Conservation (phyloP, 2,113 vertebrate genomes). For the Petroica traversi region DNA sequence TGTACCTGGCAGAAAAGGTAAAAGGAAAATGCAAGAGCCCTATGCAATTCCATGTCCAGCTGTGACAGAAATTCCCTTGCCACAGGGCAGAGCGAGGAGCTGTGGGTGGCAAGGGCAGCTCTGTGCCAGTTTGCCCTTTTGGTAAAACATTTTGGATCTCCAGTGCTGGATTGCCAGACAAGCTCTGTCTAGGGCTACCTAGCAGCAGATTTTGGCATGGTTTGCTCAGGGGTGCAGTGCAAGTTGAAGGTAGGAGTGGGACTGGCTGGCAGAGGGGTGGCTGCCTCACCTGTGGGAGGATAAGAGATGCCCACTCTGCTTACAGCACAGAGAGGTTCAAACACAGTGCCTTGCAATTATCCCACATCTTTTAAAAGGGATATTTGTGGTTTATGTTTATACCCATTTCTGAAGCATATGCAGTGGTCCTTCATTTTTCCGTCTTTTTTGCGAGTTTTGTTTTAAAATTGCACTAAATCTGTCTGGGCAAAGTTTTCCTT, state of each 20-base stretch:
- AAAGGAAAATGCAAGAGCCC: neutral
- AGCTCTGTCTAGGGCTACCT: neutral
- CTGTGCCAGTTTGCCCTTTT: neutral
- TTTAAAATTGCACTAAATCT: neutral
- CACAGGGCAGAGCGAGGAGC: neutral
- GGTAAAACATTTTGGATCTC: neutral
- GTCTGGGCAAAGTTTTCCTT: neutral
- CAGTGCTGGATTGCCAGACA: accelerated
- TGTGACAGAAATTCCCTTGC: accelerated
- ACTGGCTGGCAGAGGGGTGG: neutral
- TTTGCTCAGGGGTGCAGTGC: accelerated
- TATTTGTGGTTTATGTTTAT: neutral
- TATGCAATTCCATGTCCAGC: neutral
- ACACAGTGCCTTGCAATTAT: neutral
- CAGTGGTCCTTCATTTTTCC: neutral
- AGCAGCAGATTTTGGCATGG: neutral
- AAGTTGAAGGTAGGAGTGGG: neutral
- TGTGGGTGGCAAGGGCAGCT: neutral
- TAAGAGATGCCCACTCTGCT: neutral
- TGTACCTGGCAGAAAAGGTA: neutral
- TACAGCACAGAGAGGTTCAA: neutral
- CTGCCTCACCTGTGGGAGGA: accelerated
- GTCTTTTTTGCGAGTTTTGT: neutral
- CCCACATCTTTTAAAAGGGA: neutral
- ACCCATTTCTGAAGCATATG: neutral